These are phyloP conservation scores for Saccopteryx leptura DNA, from an alignment of 2,113 vertebrate species.

Conservation along the genomic window DNA sequence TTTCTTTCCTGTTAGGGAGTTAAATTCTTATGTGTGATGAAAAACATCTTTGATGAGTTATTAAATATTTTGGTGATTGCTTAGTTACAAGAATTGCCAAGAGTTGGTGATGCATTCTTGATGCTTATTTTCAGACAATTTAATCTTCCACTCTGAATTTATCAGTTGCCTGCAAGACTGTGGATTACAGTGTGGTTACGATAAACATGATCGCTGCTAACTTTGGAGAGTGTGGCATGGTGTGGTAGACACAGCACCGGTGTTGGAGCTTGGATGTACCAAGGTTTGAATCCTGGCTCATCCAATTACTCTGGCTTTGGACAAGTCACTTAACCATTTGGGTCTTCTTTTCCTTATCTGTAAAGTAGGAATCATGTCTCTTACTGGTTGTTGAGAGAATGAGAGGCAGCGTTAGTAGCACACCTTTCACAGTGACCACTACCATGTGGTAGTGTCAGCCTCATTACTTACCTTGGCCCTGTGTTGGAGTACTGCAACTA, in stretches of 20 bases:
- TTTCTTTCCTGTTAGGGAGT: slow-evolving; percentile 76
- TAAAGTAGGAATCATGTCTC: not conserved
- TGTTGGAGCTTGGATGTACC: too few relatives aligned
- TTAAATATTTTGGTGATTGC: slow-evolving; percentile 79
- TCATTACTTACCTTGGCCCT: not conserved
- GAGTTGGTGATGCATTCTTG: slow-evolving; percentile 47
- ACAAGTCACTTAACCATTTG: not conserved
- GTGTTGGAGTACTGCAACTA: not conserved
- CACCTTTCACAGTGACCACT: fast-evolving
- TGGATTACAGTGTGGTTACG: not conserved
- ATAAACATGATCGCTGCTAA: not conserved
- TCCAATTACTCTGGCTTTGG: not conserved
- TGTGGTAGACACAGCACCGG: not conserved
- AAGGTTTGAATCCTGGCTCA: not conserved
- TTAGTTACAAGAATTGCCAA: slow-evolving; percentile 72
- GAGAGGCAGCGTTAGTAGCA: not conserved
- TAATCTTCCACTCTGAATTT: slow-evolving; percentile 46
- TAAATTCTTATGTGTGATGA: slow-evolving; percentile 66
- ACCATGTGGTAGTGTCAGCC: not conserved
- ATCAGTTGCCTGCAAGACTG: not conserved
- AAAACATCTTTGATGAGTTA: slow-evolving; percentile 67
- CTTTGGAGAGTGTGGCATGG: not conserved
- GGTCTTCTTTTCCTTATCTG: not conserved
- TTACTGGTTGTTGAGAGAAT: not conserved
- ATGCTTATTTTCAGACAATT: slow-evolving; percentile 56